Evolutionary conservation across 2,888 invertebrate species (phyloP).

Genomic region (Diarsia brunnea): DNA sequence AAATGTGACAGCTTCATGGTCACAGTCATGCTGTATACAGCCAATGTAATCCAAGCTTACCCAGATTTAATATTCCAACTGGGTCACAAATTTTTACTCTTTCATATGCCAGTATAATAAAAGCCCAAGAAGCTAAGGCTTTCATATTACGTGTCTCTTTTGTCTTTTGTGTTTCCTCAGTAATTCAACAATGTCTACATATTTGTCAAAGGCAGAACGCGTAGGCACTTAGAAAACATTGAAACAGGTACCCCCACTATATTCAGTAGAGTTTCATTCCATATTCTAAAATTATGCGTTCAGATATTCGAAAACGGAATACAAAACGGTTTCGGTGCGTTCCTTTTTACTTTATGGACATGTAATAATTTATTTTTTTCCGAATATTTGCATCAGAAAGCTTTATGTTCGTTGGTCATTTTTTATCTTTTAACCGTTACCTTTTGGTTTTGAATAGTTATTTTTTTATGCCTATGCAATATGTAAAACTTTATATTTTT

Average conservation of each 20-base stretch:
- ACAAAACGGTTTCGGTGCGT: slow-evolving; percentile 75
- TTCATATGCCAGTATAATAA: slow-evolving; percentile 61
- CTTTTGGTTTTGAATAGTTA: slow-evolving; percentile 32
- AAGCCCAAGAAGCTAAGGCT: slow-evolving; percentile 74
- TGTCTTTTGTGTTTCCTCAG: slow-evolving; percentile 79
- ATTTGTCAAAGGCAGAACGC: slow-evolving; percentile 83
- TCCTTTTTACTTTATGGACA: slow-evolving; percentile 76
- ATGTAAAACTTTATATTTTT: slow-evolving; percentile 11
- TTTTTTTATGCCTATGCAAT: background rate
- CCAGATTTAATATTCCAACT: slow-evolving; percentile 62
- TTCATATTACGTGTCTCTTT: slow-evolving; percentile 78
- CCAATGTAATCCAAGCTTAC: slow-evolving; percentile 31
- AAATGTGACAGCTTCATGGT: slow-evolving; percentile 21
- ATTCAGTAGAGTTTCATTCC: slow-evolving; percentile 81
- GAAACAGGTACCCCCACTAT: slow-evolving; percentile 80
- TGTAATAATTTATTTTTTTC: slow-evolving; percentile 71
- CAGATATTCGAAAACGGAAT: slow-evolving; percentile 80
- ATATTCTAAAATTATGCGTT: slow-evolving; percentile 85
- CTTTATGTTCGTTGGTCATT: slow-evolving; percentile 61
- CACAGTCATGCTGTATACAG: slow-evolving; percentile 18
- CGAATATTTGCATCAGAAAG: slow-evolving; percentile 77
- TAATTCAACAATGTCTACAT: slow-evolving; percentile 83
- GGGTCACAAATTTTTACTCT: slow-evolving; percentile 62
- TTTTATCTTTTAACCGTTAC: slow-evolving; percentile 54
- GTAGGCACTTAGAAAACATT: slow-evolving; percentile 82